These are phyloP conservation scores for Elanoides forficatus DNA, from an alignment of 2,113 vertebrate genomes.

Conservation along the genomic window DNA sequence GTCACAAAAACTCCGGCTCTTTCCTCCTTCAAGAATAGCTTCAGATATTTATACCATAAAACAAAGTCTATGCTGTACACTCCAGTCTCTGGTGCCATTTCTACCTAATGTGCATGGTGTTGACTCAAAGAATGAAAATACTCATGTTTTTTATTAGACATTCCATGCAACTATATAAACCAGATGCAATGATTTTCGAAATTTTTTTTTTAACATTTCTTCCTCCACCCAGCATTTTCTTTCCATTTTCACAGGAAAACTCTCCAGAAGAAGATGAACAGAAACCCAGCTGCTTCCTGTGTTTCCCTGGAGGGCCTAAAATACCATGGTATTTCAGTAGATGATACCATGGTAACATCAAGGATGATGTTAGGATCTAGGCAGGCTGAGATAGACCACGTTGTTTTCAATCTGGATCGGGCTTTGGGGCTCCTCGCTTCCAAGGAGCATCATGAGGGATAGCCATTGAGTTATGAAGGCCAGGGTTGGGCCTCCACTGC, in stretches of 20 bases:
- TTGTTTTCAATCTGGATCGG: background rate
- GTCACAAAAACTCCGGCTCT: constrained; percentile 4
- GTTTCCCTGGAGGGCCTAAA: background rate
- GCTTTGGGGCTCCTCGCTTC: background rate
- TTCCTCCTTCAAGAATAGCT: background rate
- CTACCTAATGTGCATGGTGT: background rate
- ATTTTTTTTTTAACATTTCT: background rate
- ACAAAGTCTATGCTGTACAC: background rate
- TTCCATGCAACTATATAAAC: background rate
- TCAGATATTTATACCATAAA: background rate
- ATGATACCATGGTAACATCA: background rate
- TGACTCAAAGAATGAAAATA: background rate
- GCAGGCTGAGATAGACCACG: background rate
- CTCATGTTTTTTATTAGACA: background rate
- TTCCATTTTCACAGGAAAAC: background rate
- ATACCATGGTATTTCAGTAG: background rate
- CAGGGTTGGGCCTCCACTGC: background rate
- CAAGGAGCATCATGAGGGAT: background rate
- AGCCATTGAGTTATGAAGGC: background rate
- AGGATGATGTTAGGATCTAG: background rate
- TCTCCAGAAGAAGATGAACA: background rate
- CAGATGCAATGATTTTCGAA: too few species aligned
- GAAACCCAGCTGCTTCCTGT: background rate
- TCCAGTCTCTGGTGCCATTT: background rate
- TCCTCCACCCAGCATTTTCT: background rate